Evolutionary conservation across 2,888 invertebrate genomes (phyloP).

Genomic region (Proisotoma minuta): DNA sequence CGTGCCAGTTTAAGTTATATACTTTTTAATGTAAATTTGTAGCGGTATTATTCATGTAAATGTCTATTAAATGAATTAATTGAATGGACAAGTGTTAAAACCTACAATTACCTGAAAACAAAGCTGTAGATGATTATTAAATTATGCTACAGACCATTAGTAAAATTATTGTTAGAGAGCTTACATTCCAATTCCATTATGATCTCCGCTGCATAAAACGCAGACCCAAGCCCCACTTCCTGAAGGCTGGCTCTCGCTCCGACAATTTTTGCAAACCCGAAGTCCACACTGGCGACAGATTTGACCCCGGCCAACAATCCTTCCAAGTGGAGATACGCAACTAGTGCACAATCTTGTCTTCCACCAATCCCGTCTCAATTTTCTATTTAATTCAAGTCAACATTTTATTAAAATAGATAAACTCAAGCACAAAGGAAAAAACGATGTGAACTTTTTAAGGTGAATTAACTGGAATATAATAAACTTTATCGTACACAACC

Average conservation of each 20-base stretch:
- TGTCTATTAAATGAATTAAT: too few species aligned
- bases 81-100: too few species aligned
- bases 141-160: too few species aligned
- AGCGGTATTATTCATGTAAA: too few species aligned
- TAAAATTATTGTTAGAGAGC: constrained; percentile 10
- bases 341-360: constrained; percentile 44
- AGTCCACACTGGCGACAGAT: constrained; percentile 46
- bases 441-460: too few species aligned
- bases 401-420: not conserved
- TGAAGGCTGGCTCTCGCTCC: constrained; percentile 31
- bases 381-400: constrained; percentile 34
- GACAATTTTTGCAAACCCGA: constrained; percentile 46
- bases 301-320: constrained; percentile 42
- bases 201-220: constrained; percentile 43
- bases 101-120: too few species aligned
- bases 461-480: too few species aligned
- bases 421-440: not conserved
- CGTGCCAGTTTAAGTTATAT: too few species aligned
- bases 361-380: constrained; percentile 44
- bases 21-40: too few species aligned
- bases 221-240: constrained; percentile 39
- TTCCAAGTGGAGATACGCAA: constrained; percentile 45
- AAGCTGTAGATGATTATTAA: too few species aligned
- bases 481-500: not conserved
- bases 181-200: constrained; percentile 34